phyloP scores from a whole-genome alignment of 2,888 invertebrate species.

The Tiliacea aurago region DNA sequence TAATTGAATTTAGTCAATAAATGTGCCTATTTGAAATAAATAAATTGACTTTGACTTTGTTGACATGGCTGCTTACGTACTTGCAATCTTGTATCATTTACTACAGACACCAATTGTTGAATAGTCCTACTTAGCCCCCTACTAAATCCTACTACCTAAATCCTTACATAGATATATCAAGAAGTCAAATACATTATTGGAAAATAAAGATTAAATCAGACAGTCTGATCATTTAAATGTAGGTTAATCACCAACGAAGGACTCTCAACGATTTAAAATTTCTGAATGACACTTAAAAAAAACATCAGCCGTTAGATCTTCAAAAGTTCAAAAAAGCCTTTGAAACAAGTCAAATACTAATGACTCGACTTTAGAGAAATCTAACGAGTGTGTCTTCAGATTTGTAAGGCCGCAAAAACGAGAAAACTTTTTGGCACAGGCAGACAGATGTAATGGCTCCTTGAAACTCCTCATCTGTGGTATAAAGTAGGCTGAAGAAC shows the following conservation, averaged over 20 bases:
- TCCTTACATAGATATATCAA: not conserved
- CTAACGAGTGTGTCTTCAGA: slow-evolving; percentile 38
- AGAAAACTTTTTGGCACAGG: slow-evolving; percentile 19
- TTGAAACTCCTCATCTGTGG: slow-evolving; percentile 42
- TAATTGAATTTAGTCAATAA: too few relatives aligned
- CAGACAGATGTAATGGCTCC: slow-evolving; percentile 56
- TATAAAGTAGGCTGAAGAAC: slow-evolving; percentile 53
- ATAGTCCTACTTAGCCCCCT: too few relatives aligned
- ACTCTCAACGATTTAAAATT: not conserved
- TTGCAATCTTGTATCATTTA: not conserved
- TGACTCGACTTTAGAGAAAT: slow-evolving; percentile 28
- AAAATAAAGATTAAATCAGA: not conserved
- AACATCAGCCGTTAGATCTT: slow-evolving; percentile 14
- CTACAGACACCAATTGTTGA: not conserved
- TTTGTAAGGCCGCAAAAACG: slow-evolving; percentile 29
- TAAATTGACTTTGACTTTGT: too few relatives aligned
- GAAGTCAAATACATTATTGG: not conserved
- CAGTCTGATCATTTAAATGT: not conserved
- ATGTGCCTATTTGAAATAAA: too few relatives aligned
- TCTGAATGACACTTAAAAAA: slow-evolving; percentile 7
- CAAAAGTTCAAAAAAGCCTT: slow-evolving; percentile 29
- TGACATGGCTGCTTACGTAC: not conserved
- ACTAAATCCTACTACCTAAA: not conserved
- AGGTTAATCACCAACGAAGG: not conserved
- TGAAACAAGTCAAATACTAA: slow-evolving; percentile 49